phyloP scores from a whole-genome alignment of 2,113 vertebrate genomes.

The Elachura formosa region DNA sequence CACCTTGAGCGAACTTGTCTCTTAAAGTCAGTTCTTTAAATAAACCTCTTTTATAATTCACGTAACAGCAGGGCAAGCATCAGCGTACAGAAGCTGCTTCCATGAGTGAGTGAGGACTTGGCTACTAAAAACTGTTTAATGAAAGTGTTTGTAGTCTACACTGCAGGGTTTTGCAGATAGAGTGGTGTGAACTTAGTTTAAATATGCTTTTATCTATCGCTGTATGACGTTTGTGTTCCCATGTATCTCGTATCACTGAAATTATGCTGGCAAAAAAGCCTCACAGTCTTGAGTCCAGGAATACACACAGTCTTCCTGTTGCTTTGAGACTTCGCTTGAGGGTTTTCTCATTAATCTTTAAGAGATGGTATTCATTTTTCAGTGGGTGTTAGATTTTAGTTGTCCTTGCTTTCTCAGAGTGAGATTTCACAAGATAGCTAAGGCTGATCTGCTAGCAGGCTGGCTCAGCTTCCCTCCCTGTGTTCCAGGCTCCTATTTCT shows the following conservation, averaged over 20 bases:
- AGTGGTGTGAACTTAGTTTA: neutral
- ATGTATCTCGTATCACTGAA: neutral
- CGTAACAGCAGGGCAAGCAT: fast-evolving
- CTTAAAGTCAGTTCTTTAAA: neutral
- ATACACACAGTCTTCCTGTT: neutral
- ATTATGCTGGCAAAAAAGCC: neutral
- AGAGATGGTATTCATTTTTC: neutral
- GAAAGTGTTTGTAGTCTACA: neutral
- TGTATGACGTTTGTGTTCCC: fast-evolving
- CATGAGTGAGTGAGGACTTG: neutral
- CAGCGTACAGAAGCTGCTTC: neutral
- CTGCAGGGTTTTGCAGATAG: neutral
- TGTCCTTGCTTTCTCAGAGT: neutral
- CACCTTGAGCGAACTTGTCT: neutral
- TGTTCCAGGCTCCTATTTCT: neutral
- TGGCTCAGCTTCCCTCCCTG: neutral
- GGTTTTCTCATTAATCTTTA: neutral
- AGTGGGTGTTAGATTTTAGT: neutral
- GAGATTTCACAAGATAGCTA: neutral
- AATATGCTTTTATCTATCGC: neutral
- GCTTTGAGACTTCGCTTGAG: neutral
- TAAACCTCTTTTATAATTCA: neutral
- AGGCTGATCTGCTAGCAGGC: neutral
- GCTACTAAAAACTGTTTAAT: neutral
- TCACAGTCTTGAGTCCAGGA: neutral